A percentile compares a stretch with the other conserved stretches of the same genome.
Conservation (phyloP, 1,140 invertebrate species). For the Diprion similis region DNA sequence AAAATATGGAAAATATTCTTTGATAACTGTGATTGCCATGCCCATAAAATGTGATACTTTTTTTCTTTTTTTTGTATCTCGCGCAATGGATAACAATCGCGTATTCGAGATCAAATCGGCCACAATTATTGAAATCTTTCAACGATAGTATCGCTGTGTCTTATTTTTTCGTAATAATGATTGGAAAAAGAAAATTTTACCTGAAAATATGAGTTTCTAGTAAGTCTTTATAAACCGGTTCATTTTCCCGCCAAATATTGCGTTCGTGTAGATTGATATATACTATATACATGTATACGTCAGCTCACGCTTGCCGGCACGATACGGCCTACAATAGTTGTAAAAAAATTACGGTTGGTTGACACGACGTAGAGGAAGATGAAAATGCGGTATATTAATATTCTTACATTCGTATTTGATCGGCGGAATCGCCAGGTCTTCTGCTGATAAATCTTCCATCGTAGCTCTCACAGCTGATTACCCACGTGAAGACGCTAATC, state of each 20-base stretch:
- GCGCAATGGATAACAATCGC: no score
- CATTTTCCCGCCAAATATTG: neutral
- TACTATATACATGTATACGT: neutral
- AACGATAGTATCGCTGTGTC: no score
- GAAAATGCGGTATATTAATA: neutral
- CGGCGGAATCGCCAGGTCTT: constrained; percentile 65
- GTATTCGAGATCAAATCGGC: no score
- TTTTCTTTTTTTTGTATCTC: no score
- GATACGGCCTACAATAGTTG: neutral
- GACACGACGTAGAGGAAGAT: neutral
- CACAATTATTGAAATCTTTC: no score
- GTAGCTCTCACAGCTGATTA: constrained; percentile 49
- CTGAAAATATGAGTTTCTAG: no score
- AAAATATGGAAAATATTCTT: constrained; percentile 32
- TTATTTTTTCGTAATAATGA: no score
- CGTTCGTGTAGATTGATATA: neutral
- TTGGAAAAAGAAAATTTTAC: no score
- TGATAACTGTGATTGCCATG: no score
- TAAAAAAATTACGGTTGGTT: neutral
- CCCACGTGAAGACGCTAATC: constrained; percentile 43
- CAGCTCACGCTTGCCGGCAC: neutral
- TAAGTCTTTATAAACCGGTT: neutral
- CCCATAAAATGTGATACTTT: no score
- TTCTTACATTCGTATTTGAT: constrained; percentile 77
- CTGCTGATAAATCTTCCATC: constrained; percentile 61